phyloP scores from a whole-genome alignment of 2,888 invertebrate genomes.

The Eilema griseolum region DNA sequence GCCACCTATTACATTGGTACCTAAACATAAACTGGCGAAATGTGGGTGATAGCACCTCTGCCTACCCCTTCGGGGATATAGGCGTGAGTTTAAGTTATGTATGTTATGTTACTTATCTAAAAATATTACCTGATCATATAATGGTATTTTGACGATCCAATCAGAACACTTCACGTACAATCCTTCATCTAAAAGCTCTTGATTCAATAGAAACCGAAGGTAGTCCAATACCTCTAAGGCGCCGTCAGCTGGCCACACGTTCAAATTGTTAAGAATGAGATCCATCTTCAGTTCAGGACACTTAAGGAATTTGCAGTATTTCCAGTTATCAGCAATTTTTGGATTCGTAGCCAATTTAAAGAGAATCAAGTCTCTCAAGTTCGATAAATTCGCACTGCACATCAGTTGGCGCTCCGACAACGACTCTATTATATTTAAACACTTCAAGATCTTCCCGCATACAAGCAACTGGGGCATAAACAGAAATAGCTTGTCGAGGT shows the following conservation, averaged over 20 bases:
- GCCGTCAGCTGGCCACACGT: conserved; percentile 86
- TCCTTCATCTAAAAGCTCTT: conserved; percentile 77
- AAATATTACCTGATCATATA: conserved; percentile 87
- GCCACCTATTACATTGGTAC: too few relatives aligned
- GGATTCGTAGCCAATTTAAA: conserved; percentile 86
- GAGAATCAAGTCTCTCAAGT: conserved; percentile 87
- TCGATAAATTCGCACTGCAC: conserved; percentile 83
- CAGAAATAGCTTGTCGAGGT: conserved; percentile 81
- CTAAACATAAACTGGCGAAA: too few relatives aligned
- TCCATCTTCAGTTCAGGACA: conserved; percentile 82
- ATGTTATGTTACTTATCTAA: too few relatives aligned
- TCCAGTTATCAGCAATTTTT: conserved; percentile 79
- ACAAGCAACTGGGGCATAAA: conserved; percentile 81
- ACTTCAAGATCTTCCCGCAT: conserved; percentile 79
- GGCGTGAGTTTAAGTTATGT: too few relatives aligned
- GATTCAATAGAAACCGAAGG: conserved; percentile 76
- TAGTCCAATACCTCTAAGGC: conserved; percentile 84
- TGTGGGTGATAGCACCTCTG: too few relatives aligned
- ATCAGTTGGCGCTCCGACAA: conserved; percentile 86
- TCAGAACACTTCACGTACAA: conserved; percentile 80
- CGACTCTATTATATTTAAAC: conserved; percentile 85
- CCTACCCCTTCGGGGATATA: too few relatives aligned
- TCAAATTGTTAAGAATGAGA: conserved; percentile 84
- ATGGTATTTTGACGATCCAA: conserved; percentile 88
- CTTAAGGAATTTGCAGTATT: conserved; percentile 83